Percentiles rank a stretch among this genome's conserved stretches.
phyloP scores from a whole-genome alignment of 2,797 vertebrate species.

The Alosa sapidissima region DNA sequence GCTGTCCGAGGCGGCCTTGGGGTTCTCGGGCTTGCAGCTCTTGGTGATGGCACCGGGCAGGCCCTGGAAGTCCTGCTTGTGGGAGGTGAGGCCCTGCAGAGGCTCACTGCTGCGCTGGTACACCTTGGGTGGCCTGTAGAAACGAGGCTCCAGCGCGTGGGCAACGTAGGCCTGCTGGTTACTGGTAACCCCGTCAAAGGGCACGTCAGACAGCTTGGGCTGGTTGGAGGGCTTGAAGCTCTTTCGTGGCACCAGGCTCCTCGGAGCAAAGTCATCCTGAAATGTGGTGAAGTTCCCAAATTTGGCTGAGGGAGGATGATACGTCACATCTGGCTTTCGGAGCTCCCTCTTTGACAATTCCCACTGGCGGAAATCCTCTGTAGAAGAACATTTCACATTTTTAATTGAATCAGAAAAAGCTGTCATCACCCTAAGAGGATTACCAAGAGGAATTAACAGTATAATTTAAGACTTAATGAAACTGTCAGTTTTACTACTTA shows the following conservation, averaged over 20 bases:
- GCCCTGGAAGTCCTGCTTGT: constrained; percentile 76
- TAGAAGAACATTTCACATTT: background rate
- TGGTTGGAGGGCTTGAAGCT: constrained; percentile 71
- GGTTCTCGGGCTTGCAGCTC: constrained; percentile 73
- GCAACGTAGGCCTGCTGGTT: constrained; percentile 69
- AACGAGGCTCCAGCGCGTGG: constrained; percentile 63
- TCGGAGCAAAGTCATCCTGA: constrained; percentile 75
- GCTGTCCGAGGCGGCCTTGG: constrained; percentile 48
- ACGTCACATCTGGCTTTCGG: constrained; percentile 66
- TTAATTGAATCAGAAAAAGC: background rate
- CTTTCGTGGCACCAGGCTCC: constrained; percentile 57
- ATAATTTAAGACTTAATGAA: too few relatives aligned
- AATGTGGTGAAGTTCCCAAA: constrained; percentile 82
- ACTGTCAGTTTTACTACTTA: too few relatives aligned
- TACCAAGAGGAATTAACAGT: too few relatives aligned
- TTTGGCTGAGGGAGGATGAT: constrained; percentile 69
- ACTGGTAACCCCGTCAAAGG: constrained; percentile 72
- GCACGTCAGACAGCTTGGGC: constrained; percentile 54
- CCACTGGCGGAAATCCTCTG: constrained; percentile 80
- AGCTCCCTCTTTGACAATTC: constrained; percentile 68
- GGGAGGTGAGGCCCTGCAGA: constrained; percentile 78
- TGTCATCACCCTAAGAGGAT: too few relatives aligned
- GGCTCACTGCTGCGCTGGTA: constrained; percentile 73
- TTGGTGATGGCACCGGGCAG: constrained; percentile 66
- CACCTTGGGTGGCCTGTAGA: constrained; percentile 57